Conservation (phyloP, 2,797 vertebrate genomes). For the Coendou prehensilis region DNA sequence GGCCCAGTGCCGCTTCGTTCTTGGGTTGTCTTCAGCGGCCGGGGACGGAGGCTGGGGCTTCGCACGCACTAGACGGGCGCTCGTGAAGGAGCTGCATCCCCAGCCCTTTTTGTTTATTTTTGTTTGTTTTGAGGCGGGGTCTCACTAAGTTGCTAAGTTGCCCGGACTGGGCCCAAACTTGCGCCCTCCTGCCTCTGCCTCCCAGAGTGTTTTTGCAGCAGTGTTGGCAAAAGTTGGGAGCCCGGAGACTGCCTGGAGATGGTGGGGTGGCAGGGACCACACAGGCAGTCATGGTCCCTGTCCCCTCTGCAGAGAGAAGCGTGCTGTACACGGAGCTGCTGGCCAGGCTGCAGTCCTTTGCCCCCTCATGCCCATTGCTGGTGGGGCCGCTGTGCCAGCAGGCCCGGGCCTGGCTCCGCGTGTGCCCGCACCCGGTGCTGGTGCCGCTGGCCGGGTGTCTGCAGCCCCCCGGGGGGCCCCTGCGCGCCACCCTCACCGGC, state of each 20-base stretch:
- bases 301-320: slow-evolving; percentile 86
- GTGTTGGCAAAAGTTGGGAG: background rate
- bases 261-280: background rate
- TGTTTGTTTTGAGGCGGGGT: background rate
- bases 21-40: background rate
- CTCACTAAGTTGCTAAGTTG: background rate
- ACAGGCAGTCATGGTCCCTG: background rate
- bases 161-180: no score
- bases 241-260: background rate
- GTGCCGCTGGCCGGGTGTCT: slow-evolving; percentile 91
- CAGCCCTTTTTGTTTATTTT: background rate
- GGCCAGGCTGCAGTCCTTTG: slow-evolving; percentile 89
- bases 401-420: slow-evolving; percentile 89
- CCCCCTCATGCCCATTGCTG: slow-evolving; percentile 84
- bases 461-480: slow-evolving; percentile 89
- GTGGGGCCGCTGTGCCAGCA: slow-evolving; percentile 90
- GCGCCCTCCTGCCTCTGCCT: background rate
- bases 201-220: background rate
- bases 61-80: background rate
- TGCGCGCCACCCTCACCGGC: slow-evolving; percentile 85
- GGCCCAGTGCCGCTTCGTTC: background rate
- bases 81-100: background rate
- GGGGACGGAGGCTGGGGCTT: background rate
- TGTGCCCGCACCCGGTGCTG: slow-evolving; percentile 88
- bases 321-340: slow-evolving; percentile 90